Base-by-base conservation (phyloP, 2,797 vertebrate genomes). In the Platyrinchus mystaceus region DNA sequence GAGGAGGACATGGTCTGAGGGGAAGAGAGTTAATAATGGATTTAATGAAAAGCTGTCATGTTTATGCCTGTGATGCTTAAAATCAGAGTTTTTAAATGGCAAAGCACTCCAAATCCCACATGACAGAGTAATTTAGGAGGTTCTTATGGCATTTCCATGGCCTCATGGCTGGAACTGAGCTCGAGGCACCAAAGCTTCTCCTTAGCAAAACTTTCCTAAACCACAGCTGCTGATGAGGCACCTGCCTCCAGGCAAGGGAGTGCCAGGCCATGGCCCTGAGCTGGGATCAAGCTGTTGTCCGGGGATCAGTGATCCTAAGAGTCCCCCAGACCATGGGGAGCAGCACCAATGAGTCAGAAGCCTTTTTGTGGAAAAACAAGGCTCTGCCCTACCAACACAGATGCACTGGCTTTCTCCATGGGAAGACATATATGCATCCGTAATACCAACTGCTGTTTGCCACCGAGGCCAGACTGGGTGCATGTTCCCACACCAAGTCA, bases 1-100 rank as follows among this genome's bases (percentile, higher is more conserved):
- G 97, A 95, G 34, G 84, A 95, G 41, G 66, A 93, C 97, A 97
- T 97, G 74, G 23, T 79, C 96, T 96, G 71, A 53, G 39, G 26
- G 46, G 34, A 92, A 68, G 22, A 94, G n/a, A 55, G 43, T n/a
- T 36, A 73, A 63, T 68, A 67, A 79, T 1, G 1, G 15, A 59
- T 90, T 67, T 49, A 76, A 78, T 46, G 16, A 83, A 84, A 90
- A 79, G 10, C 4, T 69, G 19, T 87, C 3, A 1, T 52, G 20
- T 92, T 69, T 75, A 63, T 26, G 41, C 22, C 8, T 64, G 37
- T 0, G 2, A 12, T 11, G 41, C 62, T 81, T 73, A 63, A 69
- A 92, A 83, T 15, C 24, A 36, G 62, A 91, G 30, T 16, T 53
- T 53, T 20, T 68, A 73, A 87, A 66, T 19, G 17, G 24, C 36